Evolutionary conservation across 2,113 vertebrate species (phyloP), one percentile per base, ranked within the genome.

Genomic region (Chloropsis cyanopogon): DNA sequence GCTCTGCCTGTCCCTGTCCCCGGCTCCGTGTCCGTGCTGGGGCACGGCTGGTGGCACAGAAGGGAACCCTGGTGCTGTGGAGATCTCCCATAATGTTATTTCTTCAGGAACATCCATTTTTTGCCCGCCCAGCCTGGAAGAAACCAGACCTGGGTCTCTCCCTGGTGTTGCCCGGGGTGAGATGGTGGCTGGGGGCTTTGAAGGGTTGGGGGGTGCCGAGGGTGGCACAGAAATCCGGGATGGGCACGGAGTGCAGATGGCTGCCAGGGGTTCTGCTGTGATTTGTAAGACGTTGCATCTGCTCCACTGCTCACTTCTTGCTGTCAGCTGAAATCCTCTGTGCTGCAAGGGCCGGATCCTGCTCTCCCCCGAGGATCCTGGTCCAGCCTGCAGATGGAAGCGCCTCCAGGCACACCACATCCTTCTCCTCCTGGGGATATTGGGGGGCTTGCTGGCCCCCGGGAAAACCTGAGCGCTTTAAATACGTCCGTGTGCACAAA

Each of bases 251-350:
- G 35, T 49, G 96, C 96, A 96, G 97, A 94, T 97, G 98, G 95
- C 78, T 82, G 93, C 92, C 94, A 75, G 95, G 84, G 95, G 60
- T 97, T 96, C 95, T 96, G 95, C 75, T n/a, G 61, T 26, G 22
- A 12, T 95, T 86, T 94, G 81, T 65, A 56, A 89, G 93, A 69
- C n/a, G 12, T 69, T 54, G 75, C 96, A 95, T 97, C 97, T 97
- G 96, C 95, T 96, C 87, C 17, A 10, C 64, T 95, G 97, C 96
- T 97, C 98, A 88, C 93, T 96, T 97, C 95, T 95, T 14, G 50
- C 92, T 83, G 78, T 60, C 96, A 97, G 95, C 95, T 61, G 53
- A 57, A 92, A 96, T 92, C 92, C 90, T 49, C 79, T 31, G 91
- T 8, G 64, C 92, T 35, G 63, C 70, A 3, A 0, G 1, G 63